Evolutionary conservation across 2,113 vertebrate species (phyloP), one percentile per base, ranked within the genome.

Genomic region (Fregata magnificens): DNA sequence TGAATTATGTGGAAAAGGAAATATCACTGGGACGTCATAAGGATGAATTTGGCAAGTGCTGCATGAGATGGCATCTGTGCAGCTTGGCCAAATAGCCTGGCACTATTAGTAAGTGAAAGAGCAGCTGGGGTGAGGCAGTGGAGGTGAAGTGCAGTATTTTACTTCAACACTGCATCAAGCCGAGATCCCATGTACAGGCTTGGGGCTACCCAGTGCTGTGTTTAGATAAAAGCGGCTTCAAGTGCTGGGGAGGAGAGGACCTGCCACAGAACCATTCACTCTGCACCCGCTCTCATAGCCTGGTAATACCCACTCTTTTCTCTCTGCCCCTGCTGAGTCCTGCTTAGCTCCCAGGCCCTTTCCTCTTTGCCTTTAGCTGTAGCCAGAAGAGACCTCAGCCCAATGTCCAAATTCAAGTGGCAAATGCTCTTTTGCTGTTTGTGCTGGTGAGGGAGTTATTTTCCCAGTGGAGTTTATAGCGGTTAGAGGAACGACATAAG

Each of bases 251-350:
- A 31, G 34, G 19, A 69, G 19, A 47, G 22, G 31, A 74, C 10
- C 50, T 74, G 55, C 42, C 50, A 42, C 55, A 38, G 40, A 80
- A n/a, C 34, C 10, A 0, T 29, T 72, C 20, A 5, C 9, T 44
- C 34, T 44, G 11, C 32, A 7, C 9, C 4, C 9, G 5, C 10
- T 71, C 65, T 71, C 0, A 0, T 40, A 56, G 18, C 34, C 26
- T 47, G 74, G 47, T 47, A 22, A 62, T 9, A 26, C 28, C 36
- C 49, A 4, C 25, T 21, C 36, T 61, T n/a, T n/a, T n/a, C n/a
- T n/a, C n/a, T n/a, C n/a, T n/a, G n/a, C n/a, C n/a, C n/a, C n/a
- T n/a, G n/a, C n/a, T n/a, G n/a, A n/a, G n/a, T n/a, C n/a, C n/a
- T n/a, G n/a, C n/a, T n/a, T n/a, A n/a, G n/a, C n/a, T n/a, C n/a